These are phyloP conservation scores for Nothobranchius kuhntae DNA, from an alignment of 2,113 vertebrate genomes.

Conservation along the genomic window DNA sequence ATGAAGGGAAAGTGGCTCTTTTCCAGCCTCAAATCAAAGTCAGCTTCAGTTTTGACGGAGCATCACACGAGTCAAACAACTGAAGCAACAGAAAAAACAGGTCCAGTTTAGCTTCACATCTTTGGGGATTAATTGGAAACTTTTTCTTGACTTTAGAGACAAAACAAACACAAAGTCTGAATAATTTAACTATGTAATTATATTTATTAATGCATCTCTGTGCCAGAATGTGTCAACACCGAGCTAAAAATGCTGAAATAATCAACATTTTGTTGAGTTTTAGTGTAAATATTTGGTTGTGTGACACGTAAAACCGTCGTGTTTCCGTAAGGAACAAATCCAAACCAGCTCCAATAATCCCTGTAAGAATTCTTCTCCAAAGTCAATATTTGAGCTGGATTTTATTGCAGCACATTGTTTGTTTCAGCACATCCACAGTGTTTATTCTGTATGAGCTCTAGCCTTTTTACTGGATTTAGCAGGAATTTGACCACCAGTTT, in stretches of 20 bases:
- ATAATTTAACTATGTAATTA: not conserved
- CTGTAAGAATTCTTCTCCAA: not conserved
- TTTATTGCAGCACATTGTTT: slow-evolving; percentile 15
- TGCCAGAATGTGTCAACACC: too few relatives aligned
- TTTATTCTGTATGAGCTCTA: too few relatives aligned
- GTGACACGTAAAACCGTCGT: not conserved
- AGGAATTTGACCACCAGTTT: not conserved
- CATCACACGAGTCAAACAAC: too few relatives aligned
- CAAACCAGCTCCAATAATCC: not conserved
- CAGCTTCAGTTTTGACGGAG: too few relatives aligned
- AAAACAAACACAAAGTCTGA: not conserved
- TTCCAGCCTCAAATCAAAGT: too few relatives aligned
- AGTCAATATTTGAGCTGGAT: slow-evolving; percentile 37
- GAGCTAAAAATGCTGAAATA: not conserved
- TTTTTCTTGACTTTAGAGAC: too few relatives aligned
- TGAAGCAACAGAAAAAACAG: not conserved
- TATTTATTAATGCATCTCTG: too few relatives aligned
- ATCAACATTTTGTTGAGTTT: too few relatives aligned
- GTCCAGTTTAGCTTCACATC: not conserved
- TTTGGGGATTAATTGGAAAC: too few relatives aligned
- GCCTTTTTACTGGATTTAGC: not conserved
- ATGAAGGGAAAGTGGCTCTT: not conserved
- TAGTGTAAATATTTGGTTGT: too few relatives aligned
- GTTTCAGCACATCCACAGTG: not conserved
- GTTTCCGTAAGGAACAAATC: not conserved